Evolutionary conservation across 1,140 invertebrate genomes (phyloP).

Genomic region (Eurytemora carolleeae): DNA sequence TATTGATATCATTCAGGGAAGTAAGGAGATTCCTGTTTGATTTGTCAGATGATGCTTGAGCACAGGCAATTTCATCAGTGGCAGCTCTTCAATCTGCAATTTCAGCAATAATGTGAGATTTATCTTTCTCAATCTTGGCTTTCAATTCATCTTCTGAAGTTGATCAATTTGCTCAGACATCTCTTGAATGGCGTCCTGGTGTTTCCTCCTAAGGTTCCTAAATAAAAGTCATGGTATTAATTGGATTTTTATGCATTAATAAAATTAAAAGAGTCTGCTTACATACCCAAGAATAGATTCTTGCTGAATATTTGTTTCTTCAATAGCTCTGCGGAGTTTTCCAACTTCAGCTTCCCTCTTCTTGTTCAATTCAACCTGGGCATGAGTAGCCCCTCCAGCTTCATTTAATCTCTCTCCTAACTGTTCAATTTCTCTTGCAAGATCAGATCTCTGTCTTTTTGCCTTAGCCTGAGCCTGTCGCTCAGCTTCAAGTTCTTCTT

Average conservation of each 20-base stretch:
- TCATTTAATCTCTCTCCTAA: constrained; percentile 90
- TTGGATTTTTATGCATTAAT: too few species aligned
- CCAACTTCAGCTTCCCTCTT: constrained; percentile 95
- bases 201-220: constrained; percentile 90
- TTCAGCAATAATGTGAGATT: constrained; percentile 71
- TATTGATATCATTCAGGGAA: constrained; percentile 79
- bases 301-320: constrained; percentile 38
- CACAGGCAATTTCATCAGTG: constrained; percentile 69
- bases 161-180: constrained; percentile 99
- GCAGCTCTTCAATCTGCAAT: constrained; percentile 76
- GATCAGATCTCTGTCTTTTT: constrained; percentile 38
- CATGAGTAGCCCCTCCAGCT: constrained; percentile 93
- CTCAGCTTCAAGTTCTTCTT: constrained; percentile 94
- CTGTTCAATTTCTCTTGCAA: constrained; percentile 89
- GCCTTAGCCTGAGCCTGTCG: constrained; percentile 80
- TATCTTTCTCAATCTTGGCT: constrained; percentile 94
- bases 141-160: constrained; percentile 94
- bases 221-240: constrained; percentile 43
- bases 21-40: constrained; percentile 85
- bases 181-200: constrained; percentile 92
- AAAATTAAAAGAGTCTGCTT: too few species aligned
- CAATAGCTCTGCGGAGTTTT: constrained; percentile 91
- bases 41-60: constrained; percentile 87
- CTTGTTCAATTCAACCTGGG: constrained; percentile 97
- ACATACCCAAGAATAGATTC: constrained; percentile 8